phyloP scores from a whole-genome alignment of 2,797 vertebrate genomes.

The Alcedo quadribrachys region DNA sequence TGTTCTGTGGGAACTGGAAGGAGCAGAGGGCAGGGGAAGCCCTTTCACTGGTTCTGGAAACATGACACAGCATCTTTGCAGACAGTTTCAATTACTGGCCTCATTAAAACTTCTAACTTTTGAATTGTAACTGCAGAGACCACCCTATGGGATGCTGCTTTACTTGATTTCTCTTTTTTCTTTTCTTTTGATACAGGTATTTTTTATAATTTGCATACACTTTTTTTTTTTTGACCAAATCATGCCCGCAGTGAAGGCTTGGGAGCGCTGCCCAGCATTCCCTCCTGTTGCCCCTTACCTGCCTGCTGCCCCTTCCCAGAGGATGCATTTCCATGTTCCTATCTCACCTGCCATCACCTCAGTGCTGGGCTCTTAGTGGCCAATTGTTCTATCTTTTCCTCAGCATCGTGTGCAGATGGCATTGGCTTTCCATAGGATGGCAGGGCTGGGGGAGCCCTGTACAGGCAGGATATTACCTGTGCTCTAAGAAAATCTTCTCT shows the following conservation, averaged over 20 bases:
- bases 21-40: not conserved
- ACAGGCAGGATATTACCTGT: not conserved
- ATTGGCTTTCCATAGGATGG: not conserved
- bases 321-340: not conserved
- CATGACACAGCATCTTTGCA: conserved; percentile 1
- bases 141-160: conserved; percentile 73
- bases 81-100: conserved; percentile 31
- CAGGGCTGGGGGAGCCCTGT: not conserved
- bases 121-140: conserved; percentile 48
- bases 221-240: conserved; percentile 45
- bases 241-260: not conserved
- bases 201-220: not conserved
- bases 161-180: conserved; percentile 64
- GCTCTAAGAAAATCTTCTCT: not conserved
- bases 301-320: not conserved
- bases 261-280: not conserved
- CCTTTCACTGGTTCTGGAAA: conserved; percentile 31
- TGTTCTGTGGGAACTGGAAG: conserved; percentile 26
- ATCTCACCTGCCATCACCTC: not conserved
- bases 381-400: not conserved
- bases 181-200: not conserved
- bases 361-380: not conserved
- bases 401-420: not conserved
- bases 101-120: conserved; percentile 28
- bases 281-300: not conserved